A percentile compares a stretch with the other conserved stretches of the same genome.
These are phyloP conservation scores for Capitella teleta DNA, from an alignment of 1,140 invertebrate genomes.

Conservation along the genomic window DNA sequence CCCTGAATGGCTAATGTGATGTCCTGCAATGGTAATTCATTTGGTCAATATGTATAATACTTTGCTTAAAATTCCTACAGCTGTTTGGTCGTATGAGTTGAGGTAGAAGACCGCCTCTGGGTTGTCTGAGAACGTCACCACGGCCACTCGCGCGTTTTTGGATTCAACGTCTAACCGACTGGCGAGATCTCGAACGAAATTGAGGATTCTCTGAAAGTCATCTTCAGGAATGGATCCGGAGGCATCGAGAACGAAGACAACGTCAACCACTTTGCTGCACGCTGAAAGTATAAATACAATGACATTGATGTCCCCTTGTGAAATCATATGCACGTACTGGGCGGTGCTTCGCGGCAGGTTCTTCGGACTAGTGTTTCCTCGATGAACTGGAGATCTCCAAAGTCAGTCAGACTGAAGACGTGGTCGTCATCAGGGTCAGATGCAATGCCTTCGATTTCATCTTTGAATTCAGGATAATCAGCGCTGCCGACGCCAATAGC, in stretches of 20 bases:
- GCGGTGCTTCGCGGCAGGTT: constrained; percentile 6
- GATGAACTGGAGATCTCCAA: neutral
- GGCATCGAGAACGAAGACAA: constrained; percentile 7
- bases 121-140: constrained; percentile 1
- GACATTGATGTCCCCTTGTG: no score
- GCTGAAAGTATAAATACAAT: constrained; percentile 3
- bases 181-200: constrained; percentile 4
- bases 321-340: no score
- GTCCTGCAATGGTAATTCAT: neutral
- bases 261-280: neutral
- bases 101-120: neutral
- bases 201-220: constrained; percentile 3
- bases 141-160: neutral
- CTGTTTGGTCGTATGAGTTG: neutral
- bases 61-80: neutral
- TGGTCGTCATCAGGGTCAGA: neutral
- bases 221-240: constrained; percentile 1
- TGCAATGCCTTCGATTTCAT: neutral
- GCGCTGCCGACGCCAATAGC: constrained; percentile 7
- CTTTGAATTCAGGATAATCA: neutral
- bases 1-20: neutral
- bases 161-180: neutral
- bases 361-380: constrained; percentile 3
- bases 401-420: constrained; percentile 4
- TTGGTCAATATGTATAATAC: neutral